A percentile compares a stretch with the other conserved stretches of the same genome.
Evolutionary conservation across 2,888 invertebrate species (phyloP).

Genomic region (Leistus spinibarbis): DNA sequence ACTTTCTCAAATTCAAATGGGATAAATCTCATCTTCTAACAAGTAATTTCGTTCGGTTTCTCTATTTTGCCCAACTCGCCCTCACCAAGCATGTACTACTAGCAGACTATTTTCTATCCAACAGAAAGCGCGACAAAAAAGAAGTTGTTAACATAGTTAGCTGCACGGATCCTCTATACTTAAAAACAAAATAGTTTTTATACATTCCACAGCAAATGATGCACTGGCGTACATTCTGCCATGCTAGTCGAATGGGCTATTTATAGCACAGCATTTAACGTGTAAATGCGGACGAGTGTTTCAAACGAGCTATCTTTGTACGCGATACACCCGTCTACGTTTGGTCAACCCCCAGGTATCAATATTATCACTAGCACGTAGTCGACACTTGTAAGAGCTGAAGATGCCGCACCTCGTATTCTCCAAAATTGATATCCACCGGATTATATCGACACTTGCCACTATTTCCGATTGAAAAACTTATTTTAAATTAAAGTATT

Average conservation of each 20-base stretch:
- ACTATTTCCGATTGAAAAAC: neutral
- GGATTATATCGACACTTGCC: neutral
- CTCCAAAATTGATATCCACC: neutral
- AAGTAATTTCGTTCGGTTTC: too few relatives aligned
- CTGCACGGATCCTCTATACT: too few relatives aligned
- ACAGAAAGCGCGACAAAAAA: too few relatives aligned
- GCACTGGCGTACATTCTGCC: neutral
- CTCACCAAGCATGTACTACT: too few relatives aligned
- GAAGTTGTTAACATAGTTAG: too few relatives aligned
- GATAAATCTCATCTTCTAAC: too few relatives aligned
- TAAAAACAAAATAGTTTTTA: too few relatives aligned
- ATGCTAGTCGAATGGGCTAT: neutral
- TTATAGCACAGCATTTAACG: neutral
- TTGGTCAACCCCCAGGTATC: neutral
- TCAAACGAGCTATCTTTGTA: neutral
- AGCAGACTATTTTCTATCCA: too few relatives aligned
- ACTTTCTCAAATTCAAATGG: too few relatives aligned
- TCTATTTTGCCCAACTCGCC: too few relatives aligned
- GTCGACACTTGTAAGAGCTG: neutral
- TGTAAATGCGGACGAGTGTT: neutral
- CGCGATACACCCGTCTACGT: neutral
- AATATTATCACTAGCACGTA: neutral
- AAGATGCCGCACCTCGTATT: neutral
- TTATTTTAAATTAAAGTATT: neutral
- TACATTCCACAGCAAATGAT: too few relatives aligned